A percentile compares a stretch with the other conserved stretches of the same genome.
Evolutionary conservation across 1,140 invertebrate genomes (phyloP).

Genomic region (Penaeus indicus): DNA sequence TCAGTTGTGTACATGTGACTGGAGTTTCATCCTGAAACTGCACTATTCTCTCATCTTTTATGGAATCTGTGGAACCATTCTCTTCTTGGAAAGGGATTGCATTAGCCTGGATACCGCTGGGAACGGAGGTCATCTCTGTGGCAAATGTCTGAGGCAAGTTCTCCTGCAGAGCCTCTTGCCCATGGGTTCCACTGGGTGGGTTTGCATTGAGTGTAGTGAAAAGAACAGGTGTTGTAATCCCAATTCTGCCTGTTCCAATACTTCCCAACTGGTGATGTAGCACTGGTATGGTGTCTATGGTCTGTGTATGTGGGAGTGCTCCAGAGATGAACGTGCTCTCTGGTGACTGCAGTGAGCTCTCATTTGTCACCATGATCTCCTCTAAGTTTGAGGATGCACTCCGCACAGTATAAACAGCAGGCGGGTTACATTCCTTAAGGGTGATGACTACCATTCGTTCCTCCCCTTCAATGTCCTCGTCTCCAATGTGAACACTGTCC

Average conservation of each 20-base stretch:
- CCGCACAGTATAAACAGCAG: conserved; percentile 38
- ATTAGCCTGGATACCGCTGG: no score
- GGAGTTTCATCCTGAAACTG: no score
- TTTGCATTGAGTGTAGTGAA: conserved; percentile 19
- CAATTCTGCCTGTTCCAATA: conserved; percentile 11
- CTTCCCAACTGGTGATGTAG: conserved; percentile 24
- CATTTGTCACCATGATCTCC: conserved; percentile 42
- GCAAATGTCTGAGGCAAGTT: neutral
- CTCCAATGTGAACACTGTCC: neutral
- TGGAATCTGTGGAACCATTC: no score
- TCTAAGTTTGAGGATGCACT: conserved; percentile 12
- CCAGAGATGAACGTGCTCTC: no score
- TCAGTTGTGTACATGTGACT: conserved; percentile 11
- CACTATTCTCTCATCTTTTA: no score
- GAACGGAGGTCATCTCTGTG: conserved; percentile 6
- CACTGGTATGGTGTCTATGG: conserved; percentile 27
- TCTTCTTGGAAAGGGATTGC: no score
- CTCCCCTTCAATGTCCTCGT: conserved; percentile 5
- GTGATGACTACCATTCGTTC: conserved; percentile 53
- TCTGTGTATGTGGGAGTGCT: neutral
- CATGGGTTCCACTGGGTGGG: conserved; percentile 6
- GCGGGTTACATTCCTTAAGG: conserved; percentile 39
- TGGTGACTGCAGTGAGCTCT: neutral
- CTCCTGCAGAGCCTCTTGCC: neutral
- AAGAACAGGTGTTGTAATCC: conserved; percentile 34